Conservation (phyloP, 2,888 invertebrate genomes). For the Hypselothyrea guttata region DNA sequence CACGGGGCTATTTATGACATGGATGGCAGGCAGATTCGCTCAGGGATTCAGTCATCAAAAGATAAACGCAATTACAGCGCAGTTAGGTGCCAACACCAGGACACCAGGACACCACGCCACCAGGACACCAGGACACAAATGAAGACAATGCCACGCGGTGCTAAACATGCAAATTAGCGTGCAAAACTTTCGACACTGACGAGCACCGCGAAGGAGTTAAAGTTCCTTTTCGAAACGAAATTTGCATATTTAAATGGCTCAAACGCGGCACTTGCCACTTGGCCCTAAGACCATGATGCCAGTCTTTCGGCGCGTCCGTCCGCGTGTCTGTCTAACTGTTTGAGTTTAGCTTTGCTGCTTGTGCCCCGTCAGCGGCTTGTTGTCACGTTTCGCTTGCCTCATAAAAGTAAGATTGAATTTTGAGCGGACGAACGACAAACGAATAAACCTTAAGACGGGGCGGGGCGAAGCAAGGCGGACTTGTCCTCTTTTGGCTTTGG, state of each 20-base stretch:
- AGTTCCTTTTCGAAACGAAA: slow-evolving; percentile 66
- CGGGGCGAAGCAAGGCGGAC: not conserved
- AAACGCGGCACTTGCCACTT: slow-evolving; percentile 61
- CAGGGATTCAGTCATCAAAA: slow-evolving; percentile 69
- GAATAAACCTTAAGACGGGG: slow-evolving; percentile 8
- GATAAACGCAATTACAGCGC: slow-evolving; percentile 72
- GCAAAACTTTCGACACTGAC: slow-evolving; percentile 55
- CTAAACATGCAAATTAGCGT: slow-evolving; percentile 74
- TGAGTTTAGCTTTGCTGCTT: slow-evolving; percentile 2
- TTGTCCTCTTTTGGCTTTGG: slow-evolving; percentile 2
- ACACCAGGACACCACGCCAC: too few species aligned
- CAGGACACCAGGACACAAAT: slow-evolving; percentile 27
- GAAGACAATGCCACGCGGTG: slow-evolving; percentile 62
- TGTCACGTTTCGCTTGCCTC: slow-evolving; percentile 72
- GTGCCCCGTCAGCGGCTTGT: slow-evolving; percentile 58
- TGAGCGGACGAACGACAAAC: slow-evolving; percentile 57
- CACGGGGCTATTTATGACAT: slow-evolving; percentile 38
- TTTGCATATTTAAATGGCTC: slow-evolving; percentile 75
- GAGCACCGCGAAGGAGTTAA: slow-evolving; percentile 62
- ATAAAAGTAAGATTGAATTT: slow-evolving; percentile 76
- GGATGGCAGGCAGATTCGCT: slow-evolving; percentile 21
- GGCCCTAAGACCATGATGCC: not conserved
- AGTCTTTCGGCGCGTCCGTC: too few species aligned
- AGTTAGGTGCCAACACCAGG: slow-evolving; percentile 42
- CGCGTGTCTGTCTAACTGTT: too few species aligned